Base-by-base conservation (phyloP, 2,888 invertebrate genomes). In the Parapristionchus giblindavisi region DNA sequence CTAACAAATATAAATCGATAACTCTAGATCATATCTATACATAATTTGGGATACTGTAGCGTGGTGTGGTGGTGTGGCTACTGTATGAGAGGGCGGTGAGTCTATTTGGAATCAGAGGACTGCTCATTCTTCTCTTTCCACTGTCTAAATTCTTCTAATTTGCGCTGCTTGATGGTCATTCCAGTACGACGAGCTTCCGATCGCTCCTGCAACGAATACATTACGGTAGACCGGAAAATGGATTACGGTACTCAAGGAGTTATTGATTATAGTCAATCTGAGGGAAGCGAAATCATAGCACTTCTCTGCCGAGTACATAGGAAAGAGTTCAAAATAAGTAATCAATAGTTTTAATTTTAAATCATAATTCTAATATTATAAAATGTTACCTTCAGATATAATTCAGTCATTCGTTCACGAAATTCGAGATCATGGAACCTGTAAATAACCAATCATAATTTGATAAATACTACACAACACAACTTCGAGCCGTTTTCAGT, bases 371-470 rank as follows among this genome's bases (percentile, higher is more conserved):
- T 1, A 54, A 36, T 11, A 24, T n/a, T n/a, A n/a, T n/a, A n/a
- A n/a, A 52, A 36, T 3, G 43, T 27, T 2, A 73, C 73, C 29
- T 61, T 32, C 14, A 87, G 76, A 73, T 86, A 87, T 24, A 82
- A 84, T 32, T 86, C 83, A 1, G 87, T 87, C 32, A 86, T 81
- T 51, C 77, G 72, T 32, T 84, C 81, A 17, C 87, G 83, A 66
- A 79, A 86, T 0, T 79, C 80, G n/a, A 79, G 79, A 76, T 87
- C 86, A 65, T 83, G 81, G 77, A 87, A 87, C 77, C 87, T 87
- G 66, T 40, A 73, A 14, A 21, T 1, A 6, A 24, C 14, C 11
- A 32, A 24, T 17, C n/a, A n/a, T n/a, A n/a, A n/a, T n/a, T n/a
- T n/a, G n/a, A n/a, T n/a, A n/a, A n/a, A n/a, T n/a, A n/a, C n/a